Conservation (phyloP, 2,113 vertebrate species). For the Leptodactylus fuscus region DNA sequence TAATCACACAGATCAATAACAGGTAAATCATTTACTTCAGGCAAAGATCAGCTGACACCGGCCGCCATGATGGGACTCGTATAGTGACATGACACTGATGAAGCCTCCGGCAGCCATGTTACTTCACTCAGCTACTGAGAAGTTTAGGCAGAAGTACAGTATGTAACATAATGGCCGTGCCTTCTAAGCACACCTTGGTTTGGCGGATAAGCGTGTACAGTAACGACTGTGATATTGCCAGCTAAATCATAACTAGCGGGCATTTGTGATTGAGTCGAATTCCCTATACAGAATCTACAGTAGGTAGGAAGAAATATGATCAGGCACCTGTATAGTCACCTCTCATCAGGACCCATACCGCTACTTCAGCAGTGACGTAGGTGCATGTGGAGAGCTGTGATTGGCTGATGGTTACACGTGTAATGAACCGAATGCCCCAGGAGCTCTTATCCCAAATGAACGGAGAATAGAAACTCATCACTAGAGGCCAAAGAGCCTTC, state of each 20-base stretch:
- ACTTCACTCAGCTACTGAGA: neutral
- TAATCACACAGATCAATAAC: neutral
- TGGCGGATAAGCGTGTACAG: neutral
- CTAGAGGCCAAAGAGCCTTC: neutral
- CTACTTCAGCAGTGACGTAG: slow-evolving; percentile 10
- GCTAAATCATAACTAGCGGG: neutral
- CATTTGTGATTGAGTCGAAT: neutral
- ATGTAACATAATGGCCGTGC: neutral
- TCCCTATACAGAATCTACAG: neutral
- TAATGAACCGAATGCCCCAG: neutral
- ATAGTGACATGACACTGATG: too few species aligned
- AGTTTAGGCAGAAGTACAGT: neutral
- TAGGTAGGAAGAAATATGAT: neutral
- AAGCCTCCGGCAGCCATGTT: slow-evolving; percentile 19
- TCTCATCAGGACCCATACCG: neutral
- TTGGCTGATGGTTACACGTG: slow-evolving; percentile 50
- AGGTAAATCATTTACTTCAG: neutral
- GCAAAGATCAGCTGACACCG: neutral
- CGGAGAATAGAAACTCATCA: neutral
- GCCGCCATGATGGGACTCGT: slow-evolving; percentile 8
- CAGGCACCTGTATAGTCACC: slow-evolving; percentile 21
- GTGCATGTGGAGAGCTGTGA: slow-evolving; percentile 51
- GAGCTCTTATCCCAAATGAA: neutral
- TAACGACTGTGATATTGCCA: neutral
- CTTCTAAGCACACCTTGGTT: too few species aligned